Evolutionary conservation across 2,888 invertebrate genomes (phyloP), one percentile per base, ranked within the genome.

Genomic region (Sarcophaga variegata): DNA sequence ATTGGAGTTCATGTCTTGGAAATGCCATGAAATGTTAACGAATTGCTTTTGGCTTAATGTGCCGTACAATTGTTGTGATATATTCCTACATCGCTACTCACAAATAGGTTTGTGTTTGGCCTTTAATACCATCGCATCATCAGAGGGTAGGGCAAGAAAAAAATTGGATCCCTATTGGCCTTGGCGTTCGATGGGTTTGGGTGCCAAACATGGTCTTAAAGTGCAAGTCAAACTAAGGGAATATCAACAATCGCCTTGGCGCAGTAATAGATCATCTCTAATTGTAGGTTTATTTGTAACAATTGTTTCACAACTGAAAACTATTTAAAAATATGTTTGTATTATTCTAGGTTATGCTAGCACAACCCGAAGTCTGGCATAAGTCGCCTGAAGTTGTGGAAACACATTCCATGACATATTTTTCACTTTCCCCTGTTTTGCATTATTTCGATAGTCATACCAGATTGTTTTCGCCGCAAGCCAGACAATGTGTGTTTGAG

Each of bases 101-200:
- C 93, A 93, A 69, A 90, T 91, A 67, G 94, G 94, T 0, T 88
- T 91, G 54, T 94, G 94, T 85, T 92, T 93, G 88, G 91, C 94
- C 0, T 94, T 94, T 88, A 94, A 94, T 89, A 92, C 93, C 0
- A 90, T 90, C 0, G 88, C 90, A 37, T 89, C 88, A 22, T 79
- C 83, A 4, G 81, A 84, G 10, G 89, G 88, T 0, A 86, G 88
- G 60, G 54, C 78, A 22, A 91, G 88, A 84, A 81, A 88, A 67
- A 85, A 70, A 14, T 5, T 47, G 3, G 89, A 89, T 81, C 72
- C 80, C 0, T 86, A 81, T 70, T 90, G 89, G 88, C 90, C 90
- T 6, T 89, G 90, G 59, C 89, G 87, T 14, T 89, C 80, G 17
- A 81, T 78, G 0, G 88, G 86, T 3, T 82, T 54, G 5, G 92